Evolutionary conservation across 2,888 invertebrate genomes (phyloP), one percentile per base, ranked within the genome.

Genomic region (Alsophila aescularia): DNA sequence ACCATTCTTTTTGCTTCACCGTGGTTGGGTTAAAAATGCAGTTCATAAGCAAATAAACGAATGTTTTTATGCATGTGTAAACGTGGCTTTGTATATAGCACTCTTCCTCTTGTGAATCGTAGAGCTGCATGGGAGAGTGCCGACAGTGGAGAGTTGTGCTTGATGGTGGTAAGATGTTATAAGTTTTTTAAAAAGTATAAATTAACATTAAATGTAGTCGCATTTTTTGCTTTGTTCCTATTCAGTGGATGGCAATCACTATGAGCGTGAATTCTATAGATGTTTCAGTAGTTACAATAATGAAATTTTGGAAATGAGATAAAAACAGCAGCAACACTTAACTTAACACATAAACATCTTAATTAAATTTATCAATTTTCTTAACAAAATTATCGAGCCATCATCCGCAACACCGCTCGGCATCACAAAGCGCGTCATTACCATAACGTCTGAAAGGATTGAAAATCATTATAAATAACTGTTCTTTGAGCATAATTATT

Each of bases 381-480:
- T 13, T 12, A 48, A 16, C 14, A 16, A 34, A 27, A 45, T 50
- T 40, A 53, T 49, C 35, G 54, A 44, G 29, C 45, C 57, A 41
- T 51, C 55, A 60, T 31, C 43, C 52, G 13, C 48, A 52, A 52
- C 42, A 45, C 44, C 50, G 32, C 36, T 43, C 53, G 42, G 36
- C 10, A 37, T 41, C 52, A 64, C 62, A 64, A 62, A 58, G 54
- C 50, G 58, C 53, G 49, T 53, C 58, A 40, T 58, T 58, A 54
- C 52, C 64, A 52, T 59, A 39, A 51, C 60, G 51, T 53, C 47
- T 47, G 36, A 61, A 57, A 41, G 57, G 50, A 56, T 60, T 50
- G 51, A 62, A 58, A 64, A 58, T 64, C 64, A 62, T 57, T 56
- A 52, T 49, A 58, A 64, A 62, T 60, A 62, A 58, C 53, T 52